A percentile compares a stretch with the other conserved stretches of the same genome.
phyloP scores from a whole-genome alignment of 2,113 vertebrate species.

The Boleophthalmus pectinirostris region DNA sequence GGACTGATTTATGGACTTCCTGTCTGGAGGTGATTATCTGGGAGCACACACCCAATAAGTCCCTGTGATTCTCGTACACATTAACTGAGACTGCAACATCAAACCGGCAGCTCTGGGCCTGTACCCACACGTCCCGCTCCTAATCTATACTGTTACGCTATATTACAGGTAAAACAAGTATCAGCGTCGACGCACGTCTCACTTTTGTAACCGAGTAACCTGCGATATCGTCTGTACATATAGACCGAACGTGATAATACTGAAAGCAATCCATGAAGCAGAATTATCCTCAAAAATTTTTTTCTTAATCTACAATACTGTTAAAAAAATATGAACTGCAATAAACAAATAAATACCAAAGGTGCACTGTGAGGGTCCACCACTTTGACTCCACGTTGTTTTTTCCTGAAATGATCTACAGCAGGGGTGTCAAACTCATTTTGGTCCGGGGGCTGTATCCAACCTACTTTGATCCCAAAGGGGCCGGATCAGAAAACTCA shows the following conservation, averaged over 20 bases:
- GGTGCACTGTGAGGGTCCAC: too few relatives aligned
- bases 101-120: slow-evolving; percentile 16
- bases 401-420: too few relatives aligned
- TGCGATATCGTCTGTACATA: neutral
- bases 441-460: too few relatives aligned
- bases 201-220: neutral
- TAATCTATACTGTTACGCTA: neutral
- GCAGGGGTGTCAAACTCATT: too few relatives aligned
- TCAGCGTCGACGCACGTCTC: neutral
- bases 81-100: slow-evolving; percentile 19
- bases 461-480: too few relatives aligned
- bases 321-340: too few relatives aligned
- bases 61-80: slow-evolving; percentile 19
- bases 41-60: slow-evolving; percentile 51
- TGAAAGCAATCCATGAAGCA: too few relatives aligned
- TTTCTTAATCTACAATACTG: too few relatives aligned
- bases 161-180: neutral
- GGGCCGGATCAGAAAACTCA: too few relatives aligned
- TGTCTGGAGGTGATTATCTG: slow-evolving; percentile 64
- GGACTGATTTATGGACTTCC: slow-evolving; percentile 66
- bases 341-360: too few relatives aligned
- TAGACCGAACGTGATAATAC: neutral
- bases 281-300: too few relatives aligned
- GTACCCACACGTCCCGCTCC: neutral
- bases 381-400: too few relatives aligned